Conservation (phyloP, 2,888 invertebrate species). For the Marronus borbonicus region DNA sequence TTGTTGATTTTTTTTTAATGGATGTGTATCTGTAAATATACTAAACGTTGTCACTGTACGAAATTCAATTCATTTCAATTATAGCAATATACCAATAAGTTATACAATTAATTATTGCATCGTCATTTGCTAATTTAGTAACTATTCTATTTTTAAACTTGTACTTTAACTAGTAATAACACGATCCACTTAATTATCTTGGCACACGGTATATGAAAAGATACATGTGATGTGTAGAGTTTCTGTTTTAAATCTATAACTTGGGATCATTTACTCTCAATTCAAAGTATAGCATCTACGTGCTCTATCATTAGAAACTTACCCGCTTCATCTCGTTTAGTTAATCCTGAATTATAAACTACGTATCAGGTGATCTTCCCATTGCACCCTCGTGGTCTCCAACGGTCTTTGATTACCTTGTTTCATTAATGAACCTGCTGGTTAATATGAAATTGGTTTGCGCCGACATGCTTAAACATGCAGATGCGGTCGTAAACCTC, state of each 20-base stretch:
- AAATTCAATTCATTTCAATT: no score
- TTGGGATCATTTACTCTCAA: neutral
- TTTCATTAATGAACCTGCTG: conserved; percentile 55
- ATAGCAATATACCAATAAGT: no score
- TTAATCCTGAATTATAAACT: conserved; percentile 42
- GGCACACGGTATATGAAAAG: neutral
- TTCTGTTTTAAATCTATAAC: neutral
- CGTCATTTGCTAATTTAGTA: no score
- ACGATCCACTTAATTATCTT: neutral
- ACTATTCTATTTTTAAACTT: no score
- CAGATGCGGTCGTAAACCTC: conserved; percentile 56
- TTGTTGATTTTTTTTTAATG: no score
- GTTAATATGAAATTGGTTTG: conserved; percentile 56
- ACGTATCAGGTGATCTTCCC: conserved; percentile 39
- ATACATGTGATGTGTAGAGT: no score
- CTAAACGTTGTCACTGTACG: no score
- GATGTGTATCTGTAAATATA: no score
- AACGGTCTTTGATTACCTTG: conserved; percentile 55
- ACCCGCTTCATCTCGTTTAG: conserved; percentile 26
- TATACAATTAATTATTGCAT: no score
- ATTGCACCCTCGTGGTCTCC: conserved; percentile 34
- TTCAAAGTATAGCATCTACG: neutral
- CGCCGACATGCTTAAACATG: conserved; percentile 47
- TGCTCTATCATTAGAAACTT: conserved; percentile 22
- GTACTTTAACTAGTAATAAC: no score